These are phyloP conservation scores for Monochamus saltuarius DNA, from an alignment of 1,140 invertebrate species.

Conservation along the genomic window DNA sequence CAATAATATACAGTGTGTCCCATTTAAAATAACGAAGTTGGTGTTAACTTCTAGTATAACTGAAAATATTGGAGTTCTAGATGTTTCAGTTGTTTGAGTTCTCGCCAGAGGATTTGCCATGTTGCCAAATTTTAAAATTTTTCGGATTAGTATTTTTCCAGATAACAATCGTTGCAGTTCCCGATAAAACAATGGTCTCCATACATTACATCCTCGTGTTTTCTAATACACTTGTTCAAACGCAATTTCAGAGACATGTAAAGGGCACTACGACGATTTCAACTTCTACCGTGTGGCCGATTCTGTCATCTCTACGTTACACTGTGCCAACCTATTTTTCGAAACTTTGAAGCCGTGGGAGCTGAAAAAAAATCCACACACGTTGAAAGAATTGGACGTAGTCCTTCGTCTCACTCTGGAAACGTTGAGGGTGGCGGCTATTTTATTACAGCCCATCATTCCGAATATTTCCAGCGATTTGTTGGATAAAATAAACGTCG, in stretches of 20 bases:
- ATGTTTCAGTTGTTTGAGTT: too few species aligned
- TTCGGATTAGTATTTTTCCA: too few species aligned
- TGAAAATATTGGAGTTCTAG: too few species aligned
- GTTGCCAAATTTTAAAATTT: too few species aligned
- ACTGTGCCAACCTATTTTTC: constrained; percentile 83
- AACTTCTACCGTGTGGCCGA: constrained; percentile 86
- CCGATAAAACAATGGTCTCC: too few species aligned
- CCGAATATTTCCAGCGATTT: constrained; percentile 69
- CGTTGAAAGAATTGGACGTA: constrained; percentile 62
- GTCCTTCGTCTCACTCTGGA: constrained; percentile 84
- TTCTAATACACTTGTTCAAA: too few species aligned
- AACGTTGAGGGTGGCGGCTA: constrained; percentile 72
- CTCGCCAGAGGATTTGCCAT: too few species aligned
- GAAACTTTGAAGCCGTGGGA: constrained; percentile 86
- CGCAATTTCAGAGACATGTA: constrained; percentile 56
- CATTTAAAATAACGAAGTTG: too few species aligned
- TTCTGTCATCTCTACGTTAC: constrained; percentile 69
- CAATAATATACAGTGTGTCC: too few species aligned
- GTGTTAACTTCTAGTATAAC: too few species aligned
- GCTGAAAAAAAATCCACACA: constrained; percentile 60
- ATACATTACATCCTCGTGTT: too few species aligned
- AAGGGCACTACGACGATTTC: constrained; percentile 70
- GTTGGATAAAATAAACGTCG: constrained; percentile 67
- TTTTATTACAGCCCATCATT: constrained; percentile 82
- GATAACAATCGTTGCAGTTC: too few species aligned